Evolutionary conservation across 2,113 vertebrate genomes (phyloP), one percentile per base, ranked within the genome.

Genomic region (Oncorhynchus nerka): DNA sequence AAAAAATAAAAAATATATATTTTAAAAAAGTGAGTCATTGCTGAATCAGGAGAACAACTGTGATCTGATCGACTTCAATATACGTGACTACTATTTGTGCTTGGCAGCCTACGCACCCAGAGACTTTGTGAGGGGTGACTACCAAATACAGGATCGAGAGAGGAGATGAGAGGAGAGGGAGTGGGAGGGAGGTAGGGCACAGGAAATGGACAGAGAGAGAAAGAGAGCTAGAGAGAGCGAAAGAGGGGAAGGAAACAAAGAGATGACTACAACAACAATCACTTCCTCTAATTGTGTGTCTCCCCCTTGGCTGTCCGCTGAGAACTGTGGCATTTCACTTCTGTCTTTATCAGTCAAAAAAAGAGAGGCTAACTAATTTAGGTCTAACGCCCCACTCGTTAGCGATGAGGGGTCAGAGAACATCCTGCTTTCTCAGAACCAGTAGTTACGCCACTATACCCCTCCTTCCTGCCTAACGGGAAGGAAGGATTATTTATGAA

Each of bases 281-380:
- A 90, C 90, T 90, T 87, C 88, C 84, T 83, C 86, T 91, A 88
- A 92, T 92, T 91, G 85, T 91, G 90, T 92, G 9, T 45, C 39
- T 89, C 86, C 51, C 16, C 51, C 16, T 82, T 69, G 87, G 88
- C 83, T 90, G 74, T 62, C 76, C 5, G 5, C 84, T 71, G 81
- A 90, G 84, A 75, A 84, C 77, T 86, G 83, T 91, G 92, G 91
- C 91, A 91, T 93, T 92, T 92, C 81, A 82, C 85, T 80, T 85
- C 88, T 86, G 86, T 91, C 89, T 91, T 92, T 89, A 84, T 90
- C 83, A 80, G 91, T 87, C 89, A 89, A 84, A 91, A 91, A 81
- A 88, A 92, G 84, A 87, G 85, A 45, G 39, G 89, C 86, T 92
- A 91, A 92, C 81, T 89, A 90, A 92, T 92, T 88, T 82, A 80